These are phyloP conservation scores for Zoanthus solanderi DNA, from an alignment of 92 coral and sea anemone genomes.

Conservation along the genomic window DNA sequence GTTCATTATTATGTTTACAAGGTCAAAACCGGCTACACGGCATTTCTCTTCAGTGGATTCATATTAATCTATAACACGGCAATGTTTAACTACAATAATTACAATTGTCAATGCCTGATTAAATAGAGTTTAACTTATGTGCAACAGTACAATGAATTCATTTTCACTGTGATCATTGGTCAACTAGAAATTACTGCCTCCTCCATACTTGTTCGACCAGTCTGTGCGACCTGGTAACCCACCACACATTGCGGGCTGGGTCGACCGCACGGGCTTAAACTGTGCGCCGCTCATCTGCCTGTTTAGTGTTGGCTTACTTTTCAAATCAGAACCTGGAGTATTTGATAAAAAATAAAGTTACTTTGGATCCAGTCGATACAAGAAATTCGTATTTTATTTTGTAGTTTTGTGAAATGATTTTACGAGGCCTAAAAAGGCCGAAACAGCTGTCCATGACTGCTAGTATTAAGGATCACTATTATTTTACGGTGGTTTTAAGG, in stretches of 20 bases:
- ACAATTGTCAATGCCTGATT: background rate
- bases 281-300: slow-evolving; percentile 89
- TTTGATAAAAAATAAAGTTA: background rate
- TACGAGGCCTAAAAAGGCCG: no score
- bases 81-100: background rate
- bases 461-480: no score
- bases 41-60: no score
- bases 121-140: background rate
- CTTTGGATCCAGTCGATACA: no score
- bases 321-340: slow-evolving; percentile 64
- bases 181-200: slow-evolving; percentile 19
- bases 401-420: no score
- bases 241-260: slow-evolving; percentile 81
- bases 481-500: no score
- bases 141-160: slow-evolving; percentile 6
- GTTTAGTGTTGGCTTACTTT: slow-evolving; percentile 85
- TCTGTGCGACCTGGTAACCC: slow-evolving; percentile 89
- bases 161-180: background rate
- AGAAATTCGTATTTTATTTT: no score
- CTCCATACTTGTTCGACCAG: slow-evolving; percentile 88
- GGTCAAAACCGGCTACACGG: no score
- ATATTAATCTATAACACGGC: no score
- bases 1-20: no score
- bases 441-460: no score
- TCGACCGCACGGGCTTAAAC: slow-evolving; percentile 77